Base-by-base conservation (phyloP, 2,888 invertebrate genomes). In the Eurytoma adleriae region DNA sequence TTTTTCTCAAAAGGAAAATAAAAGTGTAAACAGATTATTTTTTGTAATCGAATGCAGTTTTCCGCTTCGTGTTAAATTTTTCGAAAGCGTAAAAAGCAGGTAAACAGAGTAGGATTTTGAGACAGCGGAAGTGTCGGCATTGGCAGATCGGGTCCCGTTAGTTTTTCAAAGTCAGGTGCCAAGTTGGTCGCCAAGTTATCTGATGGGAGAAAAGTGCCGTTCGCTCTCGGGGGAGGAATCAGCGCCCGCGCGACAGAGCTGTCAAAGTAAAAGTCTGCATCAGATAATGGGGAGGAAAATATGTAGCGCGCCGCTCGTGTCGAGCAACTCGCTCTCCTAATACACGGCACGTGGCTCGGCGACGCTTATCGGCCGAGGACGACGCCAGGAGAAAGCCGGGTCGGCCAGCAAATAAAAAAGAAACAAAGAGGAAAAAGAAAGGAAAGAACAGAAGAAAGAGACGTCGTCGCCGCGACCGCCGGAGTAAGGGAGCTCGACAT, bases 391-490 rank as follows among this genome's bases (percentile, higher is more conserved):
- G 20, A 59, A 57, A 24, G 56, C 16, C n/a, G 54, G 10, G n/a
- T n/a, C 3, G 20, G 14, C 40, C 13, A 30, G 73, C 40, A 68
- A 79, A 50, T n/a, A 70, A 81, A 52, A 40, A 40, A 40, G 62
- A 10, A 7, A 27, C 20, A 67, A 54, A 10, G 13, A 67, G 59
- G 24, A 24, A 66, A n/a, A 70, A 40, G 54, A 68, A 70, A 59
- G 30, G 12, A 48, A 77, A 77, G 82, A 84, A 85, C 82, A 84
- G 40, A 40, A 40, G 40, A 40, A 40, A 40, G 85, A 86, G 86
- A 86, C 75, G 83, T 85, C 79, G 71, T 50, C 12, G 59, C 66
- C 50, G 3, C 62, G 61, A 1, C 13, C 40, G 14, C 12, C 54
- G 68, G 78, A 77, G 30, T 56, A 67, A 68, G 66, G 27, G 30